Evolutionary conservation across 2,888 invertebrate genomes (phyloP), one percentile per base, ranked within the genome.

Genomic region (Alcis repandata): DNA sequence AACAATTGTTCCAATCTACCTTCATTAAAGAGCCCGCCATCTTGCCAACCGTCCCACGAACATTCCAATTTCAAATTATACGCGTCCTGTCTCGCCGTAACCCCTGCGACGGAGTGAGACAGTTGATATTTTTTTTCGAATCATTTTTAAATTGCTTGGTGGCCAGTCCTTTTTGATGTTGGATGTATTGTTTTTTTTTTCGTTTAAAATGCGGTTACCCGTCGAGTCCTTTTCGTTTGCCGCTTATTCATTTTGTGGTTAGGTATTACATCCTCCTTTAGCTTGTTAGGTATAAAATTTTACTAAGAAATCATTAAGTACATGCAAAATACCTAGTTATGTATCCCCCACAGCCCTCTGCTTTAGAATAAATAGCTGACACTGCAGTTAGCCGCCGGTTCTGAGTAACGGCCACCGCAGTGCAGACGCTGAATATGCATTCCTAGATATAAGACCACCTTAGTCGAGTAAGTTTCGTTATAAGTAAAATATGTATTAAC

Each of bases 1-100:
- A 73, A 74, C 78, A 78, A 77, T 78, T 77, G 73, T 70, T 59
- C 72, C 74, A 76, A 78, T 78, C 74, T 73, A 67, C 62, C 66
- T 70, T 75, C 73, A 76, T 78, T 78, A 75, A 74, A 65, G 57
- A 65, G 6, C 65, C 75, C 70, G 78, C 77, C 78, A 78, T 78
- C 74, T 78, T 78, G 72, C 63, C 63, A 65, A 63, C 62, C 69
- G 70, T 68, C 71, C 72, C 71, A 72, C 72, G 72, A 61, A 68
- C 75, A 74, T 75, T 73, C 74, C 74, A 65, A 71, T 71, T 75
- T 75, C 67, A 75, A 73, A 74, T 72, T 72, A 70, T 59, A 63
- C 15, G 46, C 69, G 56, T 49, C 62, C 66, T 43, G 60, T 74
- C 73, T 67, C 72, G 45, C 48, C 72, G 63, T 59, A 19, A 61